Conservation (phyloP, 2,797 vertebrate species). For the Hypotaenidia philippensis region DNA sequence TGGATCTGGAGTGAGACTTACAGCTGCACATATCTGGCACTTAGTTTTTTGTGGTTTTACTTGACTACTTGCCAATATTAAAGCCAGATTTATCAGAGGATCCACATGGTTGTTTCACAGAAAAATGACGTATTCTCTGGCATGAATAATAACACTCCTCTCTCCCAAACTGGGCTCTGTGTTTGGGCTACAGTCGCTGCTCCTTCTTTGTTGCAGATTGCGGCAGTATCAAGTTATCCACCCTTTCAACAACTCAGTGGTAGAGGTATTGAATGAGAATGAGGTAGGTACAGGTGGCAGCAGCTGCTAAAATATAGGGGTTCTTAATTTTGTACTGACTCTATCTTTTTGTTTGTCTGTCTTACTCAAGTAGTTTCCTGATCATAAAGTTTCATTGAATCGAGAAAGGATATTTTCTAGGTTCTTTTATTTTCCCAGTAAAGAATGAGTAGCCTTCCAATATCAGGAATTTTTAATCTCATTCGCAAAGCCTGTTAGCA, state of each 20-base stretch:
- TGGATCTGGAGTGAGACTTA: not conserved
- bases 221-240: constrained; percentile 72
- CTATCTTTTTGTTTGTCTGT: not conserved
- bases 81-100: constrained; percentile 56
- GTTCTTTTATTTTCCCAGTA: not conserved
- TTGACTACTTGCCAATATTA: constrained; percentile 43
- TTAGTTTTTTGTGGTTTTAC: constrained; percentile 28
- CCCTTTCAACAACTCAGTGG: constrained; percentile 51
- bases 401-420: not conserved
- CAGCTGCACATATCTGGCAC: constrained; percentile 45
- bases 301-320: constrained; percentile 62
- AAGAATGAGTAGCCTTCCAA: not conserved
- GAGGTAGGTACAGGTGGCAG: constrained; percentile 70
- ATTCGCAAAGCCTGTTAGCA: not conserved
- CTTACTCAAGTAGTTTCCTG: not conserved
- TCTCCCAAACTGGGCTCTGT: constrained; percentile 1
- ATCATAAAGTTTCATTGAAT: not conserved
- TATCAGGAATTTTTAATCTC: not conserved
- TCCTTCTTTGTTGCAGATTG: not conserved
- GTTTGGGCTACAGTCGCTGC: constrained; percentile 13
- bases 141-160: constrained; percentile 30
- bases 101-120: constrained; percentile 23
- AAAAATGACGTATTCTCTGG: constrained; percentile 40
- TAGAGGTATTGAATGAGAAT: constrained; percentile 68
- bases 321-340: not conserved